Evolutionary conservation across 1,140 invertebrate genomes (phyloP).

Genomic region (Phocides pigmalion): DNA sequence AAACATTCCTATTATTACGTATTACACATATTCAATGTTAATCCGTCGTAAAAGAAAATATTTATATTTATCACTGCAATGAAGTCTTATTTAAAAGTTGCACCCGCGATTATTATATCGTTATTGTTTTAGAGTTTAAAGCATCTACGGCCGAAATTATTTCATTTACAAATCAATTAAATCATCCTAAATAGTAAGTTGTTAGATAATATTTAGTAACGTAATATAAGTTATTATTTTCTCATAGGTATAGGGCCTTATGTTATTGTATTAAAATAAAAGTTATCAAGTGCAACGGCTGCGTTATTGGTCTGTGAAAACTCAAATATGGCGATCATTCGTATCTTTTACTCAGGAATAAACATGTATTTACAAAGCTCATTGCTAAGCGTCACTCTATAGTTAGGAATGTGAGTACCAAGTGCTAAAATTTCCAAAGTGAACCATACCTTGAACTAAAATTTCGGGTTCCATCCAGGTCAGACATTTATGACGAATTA

Average conservation of each 20-base stretch:
- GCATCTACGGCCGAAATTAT: neutral
- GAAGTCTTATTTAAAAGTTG: conserved; percentile 5
- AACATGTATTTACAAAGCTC: too few species aligned
- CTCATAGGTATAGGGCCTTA: conserved; percentile 2
- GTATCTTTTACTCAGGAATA: too few species aligned
- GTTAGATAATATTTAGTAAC: conserved; percentile 1
- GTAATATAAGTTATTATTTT: conserved; percentile 5
- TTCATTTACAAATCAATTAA: neutral
- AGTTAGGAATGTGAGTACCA: too few species aligned
- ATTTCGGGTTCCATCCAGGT: too few species aligned
- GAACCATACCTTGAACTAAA: too few species aligned
- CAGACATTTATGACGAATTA: too few species aligned
- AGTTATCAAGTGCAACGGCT: too few species aligned
- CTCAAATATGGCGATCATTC: too few species aligned
- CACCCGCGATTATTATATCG: neutral
- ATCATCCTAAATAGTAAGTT: conserved; percentile 7
- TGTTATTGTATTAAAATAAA: neutral
- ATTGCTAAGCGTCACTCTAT: too few species aligned
- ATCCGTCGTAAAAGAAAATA: conserved; percentile 37
- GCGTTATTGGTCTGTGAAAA: too few species aligned
- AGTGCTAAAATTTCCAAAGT: too few species aligned
- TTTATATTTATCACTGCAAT: conserved; percentile 37
- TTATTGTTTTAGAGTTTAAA: neutral
- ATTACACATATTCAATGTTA: conserved; percentile 33
- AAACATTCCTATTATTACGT: conserved; percentile 6